Percentiles rank a stretch among this genome's conserved stretches.
phyloP scores from a whole-genome alignment of 2,888 invertebrate genomes.

The Dryobotodes eremita region DNA sequence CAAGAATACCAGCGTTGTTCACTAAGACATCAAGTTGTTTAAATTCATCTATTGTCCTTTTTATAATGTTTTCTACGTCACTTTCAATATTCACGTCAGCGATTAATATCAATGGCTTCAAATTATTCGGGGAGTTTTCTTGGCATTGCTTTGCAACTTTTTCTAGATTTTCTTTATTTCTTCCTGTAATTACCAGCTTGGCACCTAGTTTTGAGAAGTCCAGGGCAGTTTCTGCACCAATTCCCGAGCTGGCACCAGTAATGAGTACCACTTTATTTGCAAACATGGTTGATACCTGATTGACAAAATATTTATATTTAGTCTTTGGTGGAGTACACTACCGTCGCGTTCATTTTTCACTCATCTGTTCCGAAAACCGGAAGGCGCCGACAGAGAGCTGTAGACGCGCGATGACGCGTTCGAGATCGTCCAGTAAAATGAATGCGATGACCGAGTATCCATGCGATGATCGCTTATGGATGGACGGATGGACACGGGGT shows the following conservation, averaged over 20 bases:
- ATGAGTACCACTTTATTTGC: slow-evolving; percentile 91
- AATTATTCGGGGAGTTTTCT: slow-evolving; percentile 77
- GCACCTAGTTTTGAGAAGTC: slow-evolving; percentile 93
- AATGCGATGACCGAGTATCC: neutral
- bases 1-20: slow-evolving; percentile 97
- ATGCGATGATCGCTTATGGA: too few relatives aligned
- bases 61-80: slow-evolving; percentile 92
- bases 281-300: slow-evolving; percentile 83
- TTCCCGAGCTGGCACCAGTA: slow-evolving; percentile 94
- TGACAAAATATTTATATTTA: slow-evolving; percentile 62
- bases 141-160: slow-evolving; percentile 91
- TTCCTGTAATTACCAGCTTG: slow-evolving; percentile 92
- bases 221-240: slow-evolving; percentile 93
- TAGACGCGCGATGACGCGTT: neutral
- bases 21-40: slow-evolving; percentile 94
- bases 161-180: slow-evolving; percentile 93
- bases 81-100: slow-evolving; percentile 93
- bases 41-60: slow-evolving; percentile 92
- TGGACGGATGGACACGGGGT: neutral
- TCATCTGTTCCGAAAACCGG: neutral
- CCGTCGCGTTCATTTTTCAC: neutral
- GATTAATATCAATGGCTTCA: slow-evolving; percentile 90
- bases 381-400: too few relatives aligned
- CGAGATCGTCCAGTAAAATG: neutral
- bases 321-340: neutral